phyloP scores from a whole-genome alignment of 64 coral and sea anemone species.

The Exaiptasia diaphana region DNA sequence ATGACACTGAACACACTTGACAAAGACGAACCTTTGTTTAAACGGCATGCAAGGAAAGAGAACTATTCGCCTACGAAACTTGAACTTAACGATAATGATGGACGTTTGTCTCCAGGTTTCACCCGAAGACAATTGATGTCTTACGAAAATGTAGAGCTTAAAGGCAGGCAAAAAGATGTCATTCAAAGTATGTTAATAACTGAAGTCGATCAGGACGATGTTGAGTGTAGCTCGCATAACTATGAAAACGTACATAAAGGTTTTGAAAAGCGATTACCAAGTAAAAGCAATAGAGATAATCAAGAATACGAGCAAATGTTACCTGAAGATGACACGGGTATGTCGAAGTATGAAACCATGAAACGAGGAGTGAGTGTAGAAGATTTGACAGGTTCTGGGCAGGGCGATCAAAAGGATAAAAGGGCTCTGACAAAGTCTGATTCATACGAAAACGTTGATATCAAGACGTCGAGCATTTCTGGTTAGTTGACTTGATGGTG shows the following conservation, averaged over 20 bases:
- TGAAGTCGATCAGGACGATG: constrained; percentile 25
- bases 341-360: constrained; percentile 1
- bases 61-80: background rate
- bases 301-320: background rate
- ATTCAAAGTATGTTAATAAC: constrained; percentile 37
- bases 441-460: background rate
- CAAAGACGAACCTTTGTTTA: background rate
- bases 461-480: background rate
- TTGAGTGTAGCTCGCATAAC: background rate
- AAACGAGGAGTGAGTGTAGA: too few species aligned
- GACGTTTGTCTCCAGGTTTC: background rate
- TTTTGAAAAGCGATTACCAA: background rate
- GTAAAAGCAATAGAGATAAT: background rate
- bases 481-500: too few species aligned
- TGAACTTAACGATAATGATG: background rate
- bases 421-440: background rate
- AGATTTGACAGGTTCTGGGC: background rate
- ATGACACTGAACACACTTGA: background rate
- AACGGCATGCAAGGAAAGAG: background rate
- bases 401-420: background rate
- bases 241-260: constrained; percentile 53
- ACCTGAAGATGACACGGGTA: background rate
- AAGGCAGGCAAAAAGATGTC: background rate
- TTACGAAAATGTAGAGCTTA: constrained; percentile 51
- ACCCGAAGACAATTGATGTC: constrained; percentile 1